Evolutionary conservation across 2,888 invertebrate genomes (phyloP).

Genomic region (Melangyna quadrimaculata): DNA sequence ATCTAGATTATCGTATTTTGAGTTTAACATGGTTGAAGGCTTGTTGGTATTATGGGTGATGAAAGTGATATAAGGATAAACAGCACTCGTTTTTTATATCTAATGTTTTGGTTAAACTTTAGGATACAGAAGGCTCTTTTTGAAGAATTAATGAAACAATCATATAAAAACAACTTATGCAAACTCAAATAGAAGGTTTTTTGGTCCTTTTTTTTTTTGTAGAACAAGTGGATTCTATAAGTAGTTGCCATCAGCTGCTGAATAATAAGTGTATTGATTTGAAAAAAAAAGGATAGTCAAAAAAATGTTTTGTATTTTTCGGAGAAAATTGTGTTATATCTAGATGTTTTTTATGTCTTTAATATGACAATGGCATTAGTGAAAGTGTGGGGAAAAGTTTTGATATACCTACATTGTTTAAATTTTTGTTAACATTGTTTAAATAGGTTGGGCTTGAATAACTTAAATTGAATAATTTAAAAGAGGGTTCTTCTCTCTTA

Average conservation of each 20-base stretch:
- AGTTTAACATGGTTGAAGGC: conserved; percentile 51
- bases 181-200: conserved; percentile 4
- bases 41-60: no score
- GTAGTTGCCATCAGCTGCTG: conserved; percentile 52
- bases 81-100: background rate
- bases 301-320: background rate
- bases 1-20: conserved; percentile 35
- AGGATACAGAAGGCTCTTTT: conserved; percentile 30
- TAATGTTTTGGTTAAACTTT: background rate
- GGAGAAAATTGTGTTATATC: background rate
- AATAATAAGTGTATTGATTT: conserved; percentile 38
- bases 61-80: no score
- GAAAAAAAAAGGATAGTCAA: background rate
- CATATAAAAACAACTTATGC: conserved; percentile 57
- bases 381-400: background rate
- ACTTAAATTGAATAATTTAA: background rate
- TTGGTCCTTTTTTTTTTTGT: background rate
- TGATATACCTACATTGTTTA: background rate
- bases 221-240: conserved; percentile 26
- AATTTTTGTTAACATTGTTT: background rate
- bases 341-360: background rate
- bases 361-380: background rate
- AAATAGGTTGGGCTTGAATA: background rate
- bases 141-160: conserved; percentile 53
- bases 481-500: no score